A percentile compares a stretch with the other conserved stretches of the same genome.
Conservation (phyloP, 2,797 vertebrate species). For the Adelosebastes latens region DNA sequence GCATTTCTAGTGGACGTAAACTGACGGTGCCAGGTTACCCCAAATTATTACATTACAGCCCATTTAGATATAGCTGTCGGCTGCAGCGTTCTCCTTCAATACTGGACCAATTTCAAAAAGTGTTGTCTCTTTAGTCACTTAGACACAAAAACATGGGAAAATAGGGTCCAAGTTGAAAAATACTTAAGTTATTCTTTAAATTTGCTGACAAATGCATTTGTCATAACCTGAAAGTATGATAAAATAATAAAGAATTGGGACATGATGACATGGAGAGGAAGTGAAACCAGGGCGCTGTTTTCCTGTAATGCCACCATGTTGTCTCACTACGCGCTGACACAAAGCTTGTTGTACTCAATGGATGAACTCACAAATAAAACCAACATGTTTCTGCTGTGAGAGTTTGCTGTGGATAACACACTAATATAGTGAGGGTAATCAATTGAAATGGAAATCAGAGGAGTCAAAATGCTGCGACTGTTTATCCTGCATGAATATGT, state of each 20-base stretch:
- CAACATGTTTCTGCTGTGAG: conserved; percentile 9
- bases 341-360: conserved; percentile 5
- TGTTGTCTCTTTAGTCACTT: no score
- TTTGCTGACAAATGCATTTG: background rate
- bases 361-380: conserved; percentile 23
- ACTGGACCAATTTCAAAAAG: no score
- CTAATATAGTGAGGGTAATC: conserved; percentile 12
- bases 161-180: no score
- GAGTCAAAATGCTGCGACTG: conserved; percentile 31
- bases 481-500: conserved; percentile 47
- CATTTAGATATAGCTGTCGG: no score
- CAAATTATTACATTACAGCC: no score
- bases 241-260: background rate
- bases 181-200: background rate
- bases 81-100: no score
- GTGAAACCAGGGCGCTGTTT: background rate
- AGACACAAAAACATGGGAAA: no score
- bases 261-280: background rate
- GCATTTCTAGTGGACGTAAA: no score
- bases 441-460: conserved; percentile 36
- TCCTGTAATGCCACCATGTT: background rate
- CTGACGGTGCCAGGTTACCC: no score
- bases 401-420: conserved; percentile 23
- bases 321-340: background rate
- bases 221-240: background rate